phyloP scores from a whole-genome alignment of 1,140 invertebrate genomes.

The Brachionus rotundiformis region DNA sequence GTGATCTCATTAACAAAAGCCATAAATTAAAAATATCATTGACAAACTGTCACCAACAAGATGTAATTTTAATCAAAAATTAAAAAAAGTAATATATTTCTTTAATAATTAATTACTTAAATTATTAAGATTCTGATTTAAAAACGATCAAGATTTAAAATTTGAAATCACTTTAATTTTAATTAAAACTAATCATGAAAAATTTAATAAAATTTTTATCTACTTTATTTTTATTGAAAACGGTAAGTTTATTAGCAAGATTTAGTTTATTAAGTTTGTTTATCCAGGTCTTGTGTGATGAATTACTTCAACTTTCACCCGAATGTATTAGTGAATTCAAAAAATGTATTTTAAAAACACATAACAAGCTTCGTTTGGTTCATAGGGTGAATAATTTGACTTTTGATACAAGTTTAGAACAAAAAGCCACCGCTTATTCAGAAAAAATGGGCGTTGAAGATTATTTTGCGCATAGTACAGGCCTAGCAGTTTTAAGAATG shows the following conservation, averaged over 20 bases:
- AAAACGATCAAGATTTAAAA: not conserved
- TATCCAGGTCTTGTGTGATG: not conserved
- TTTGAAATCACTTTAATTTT: not conserved
- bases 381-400: not conserved
- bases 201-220: not conserved
- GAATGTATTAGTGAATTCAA: not conserved
- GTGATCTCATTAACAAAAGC: not conserved
- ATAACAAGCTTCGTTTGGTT: not conserved
- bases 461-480: not conserved
- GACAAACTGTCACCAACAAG: slow-evolving; percentile 1
- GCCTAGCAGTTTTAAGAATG: not conserved
- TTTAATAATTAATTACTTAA: not conserved
- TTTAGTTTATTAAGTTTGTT: not conserved
- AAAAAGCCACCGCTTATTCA: not conserved
- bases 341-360: not conserved
- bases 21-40: not conserved
- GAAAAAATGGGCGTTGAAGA: not conserved
- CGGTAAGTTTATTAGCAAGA: not conserved
- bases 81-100: not conserved
- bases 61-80: not conserved
- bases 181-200: not conserved
- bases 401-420: not conserved
- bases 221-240: not conserved
- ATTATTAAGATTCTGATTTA: not conserved
- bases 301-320: not conserved